These are phyloP conservation scores for Colletes gigas DNA, from an alignment of 1,140 invertebrate genomes.

Conservation along the genomic window DNA sequence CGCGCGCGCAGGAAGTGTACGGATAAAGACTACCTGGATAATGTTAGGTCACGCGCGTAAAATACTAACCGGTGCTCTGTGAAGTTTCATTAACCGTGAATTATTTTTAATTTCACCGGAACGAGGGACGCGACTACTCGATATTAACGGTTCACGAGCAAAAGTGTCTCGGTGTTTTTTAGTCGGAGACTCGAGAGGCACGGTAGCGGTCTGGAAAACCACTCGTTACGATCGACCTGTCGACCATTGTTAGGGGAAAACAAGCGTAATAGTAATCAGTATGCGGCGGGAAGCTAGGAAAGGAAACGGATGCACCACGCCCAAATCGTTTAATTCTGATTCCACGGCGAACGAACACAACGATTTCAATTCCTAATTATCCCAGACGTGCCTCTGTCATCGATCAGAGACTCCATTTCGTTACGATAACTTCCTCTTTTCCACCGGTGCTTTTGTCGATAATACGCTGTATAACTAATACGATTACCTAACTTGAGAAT, in stretches of 20 bases:
- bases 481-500: too few species aligned
- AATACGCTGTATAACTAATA: too few species aligned
- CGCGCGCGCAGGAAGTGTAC: background rate
- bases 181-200: background rate
- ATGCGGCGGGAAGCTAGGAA: slow-evolving; percentile 40
- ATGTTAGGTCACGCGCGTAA: background rate
- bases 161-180: too few species aligned
- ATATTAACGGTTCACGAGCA: too few species aligned
- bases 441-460: background rate
- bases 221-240: background rate
- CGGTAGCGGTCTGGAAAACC: background rate
- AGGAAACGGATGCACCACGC: slow-evolving; percentile 68
- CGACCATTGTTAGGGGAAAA: slow-evolving; percentile 20
- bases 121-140: too few species aligned
- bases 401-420: slow-evolving; percentile 3
- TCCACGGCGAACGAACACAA: slow-evolving; percentile 61
- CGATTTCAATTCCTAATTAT: slow-evolving; percentile 65
- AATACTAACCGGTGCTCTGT: background rate
- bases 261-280: slow-evolving; percentile 25
- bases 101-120: too few species aligned
- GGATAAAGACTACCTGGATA: background rate
- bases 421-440: background rate
- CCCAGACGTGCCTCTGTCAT: slow-evolving; percentile 66
- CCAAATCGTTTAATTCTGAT: slow-evolving; percentile 64
- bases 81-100: too few species aligned